These are phyloP conservation scores for Drosophila leonis DNA, from an alignment of 2,888 invertebrate genomes.

Conservation along the genomic window DNA sequence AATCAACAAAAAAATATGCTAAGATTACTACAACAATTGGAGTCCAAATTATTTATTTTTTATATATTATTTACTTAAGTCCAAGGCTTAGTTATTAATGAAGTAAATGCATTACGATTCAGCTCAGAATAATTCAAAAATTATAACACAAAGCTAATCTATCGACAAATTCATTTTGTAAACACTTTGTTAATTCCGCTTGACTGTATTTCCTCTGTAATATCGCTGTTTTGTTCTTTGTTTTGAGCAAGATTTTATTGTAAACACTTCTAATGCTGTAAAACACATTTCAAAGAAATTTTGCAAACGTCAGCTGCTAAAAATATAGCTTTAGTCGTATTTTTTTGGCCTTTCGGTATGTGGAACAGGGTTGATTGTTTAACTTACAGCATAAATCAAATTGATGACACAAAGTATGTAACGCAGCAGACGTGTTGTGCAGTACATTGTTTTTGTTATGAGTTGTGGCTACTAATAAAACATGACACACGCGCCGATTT, in stretches of 20 bases:
- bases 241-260: neutral
- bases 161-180: neutral
- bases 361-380: neutral
- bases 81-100: neutral
- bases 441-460: conserved; percentile 62
- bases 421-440: conserved; percentile 66
- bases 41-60: no score
- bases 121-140: neutral
- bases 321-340: conserved; percentile 1
- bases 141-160: neutral
- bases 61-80: no score
- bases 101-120: neutral
- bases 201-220: neutral
- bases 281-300: neutral
- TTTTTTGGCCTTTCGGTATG: conserved; percentile 1
- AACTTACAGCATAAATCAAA: conserved; percentile 72
- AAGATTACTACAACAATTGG: no score
- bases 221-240: neutral
- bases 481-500: conserved; percentile 39
- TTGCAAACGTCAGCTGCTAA: neutral
- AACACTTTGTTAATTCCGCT: neutral
- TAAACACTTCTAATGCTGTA: neutral
- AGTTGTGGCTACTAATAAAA: conserved; percentile 18
- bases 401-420: conserved; percentile 70
- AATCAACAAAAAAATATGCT: no score